Evolutionary conservation across 2,888 invertebrate genomes (phyloP).

Genomic region (Drosophila recens): DNA sequence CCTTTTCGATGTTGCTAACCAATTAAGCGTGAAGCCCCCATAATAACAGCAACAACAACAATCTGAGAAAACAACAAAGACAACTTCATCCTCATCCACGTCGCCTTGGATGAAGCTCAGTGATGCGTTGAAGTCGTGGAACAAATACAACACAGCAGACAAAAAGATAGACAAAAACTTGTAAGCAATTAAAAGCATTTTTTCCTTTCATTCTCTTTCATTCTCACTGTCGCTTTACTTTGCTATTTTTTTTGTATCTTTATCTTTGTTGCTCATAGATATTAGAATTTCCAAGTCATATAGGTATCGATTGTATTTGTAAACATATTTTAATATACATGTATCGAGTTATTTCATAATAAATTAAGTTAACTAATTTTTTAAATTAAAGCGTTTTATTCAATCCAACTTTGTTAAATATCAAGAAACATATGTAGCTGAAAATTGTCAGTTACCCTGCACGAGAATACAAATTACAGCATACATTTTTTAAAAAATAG

Average conservation of each 20-base stretch:
- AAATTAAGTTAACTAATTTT: neutral
- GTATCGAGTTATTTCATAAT: neutral
- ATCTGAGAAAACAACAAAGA: constrained; percentile 21
- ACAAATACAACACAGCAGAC: constrained; percentile 12
- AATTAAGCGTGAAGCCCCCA: constrained; percentile 71
- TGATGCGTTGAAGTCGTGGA: constrained; percentile 50
- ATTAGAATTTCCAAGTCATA: constrained; percentile 22
- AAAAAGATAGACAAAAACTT: constrained; percentile 36
- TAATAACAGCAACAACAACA: constrained; percentile 13
- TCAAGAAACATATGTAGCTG: neutral
- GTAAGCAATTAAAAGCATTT: constrained; percentile 55
- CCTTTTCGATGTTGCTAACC: constrained; percentile 72
- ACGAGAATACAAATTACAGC: too few relatives aligned
- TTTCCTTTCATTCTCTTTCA: constrained; percentile 3
- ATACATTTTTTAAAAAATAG: too few relatives aligned
- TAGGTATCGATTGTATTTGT: too few relatives aligned
- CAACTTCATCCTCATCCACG: constrained; percentile 58
- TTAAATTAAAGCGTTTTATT: neutral
- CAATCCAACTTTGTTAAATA: neutral
- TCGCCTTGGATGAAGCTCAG: constrained; percentile 40
- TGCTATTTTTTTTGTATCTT: constrained; percentile 3
- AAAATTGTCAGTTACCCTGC: neutral
- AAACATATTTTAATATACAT: too few relatives aligned
- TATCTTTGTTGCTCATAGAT: constrained; percentile 51
- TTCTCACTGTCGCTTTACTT: constrained; percentile 2